phyloP scores from a whole-genome alignment of 2,113 vertebrate genomes.

The Microcebus ravelobensis region DNA sequence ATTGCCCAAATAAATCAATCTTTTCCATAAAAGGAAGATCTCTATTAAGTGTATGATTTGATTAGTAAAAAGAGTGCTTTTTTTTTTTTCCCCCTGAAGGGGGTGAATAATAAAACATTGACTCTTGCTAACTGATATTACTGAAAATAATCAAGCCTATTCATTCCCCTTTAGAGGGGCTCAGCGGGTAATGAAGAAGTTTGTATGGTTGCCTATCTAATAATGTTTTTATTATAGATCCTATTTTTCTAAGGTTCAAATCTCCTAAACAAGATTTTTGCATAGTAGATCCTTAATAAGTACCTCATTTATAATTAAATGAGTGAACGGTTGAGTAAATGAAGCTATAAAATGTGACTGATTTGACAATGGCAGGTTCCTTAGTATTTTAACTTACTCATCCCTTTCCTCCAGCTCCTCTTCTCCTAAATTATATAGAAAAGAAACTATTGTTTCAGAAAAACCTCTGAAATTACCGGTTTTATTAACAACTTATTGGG shows the following conservation, averaged over 20 bases:
- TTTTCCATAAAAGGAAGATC: neutral
- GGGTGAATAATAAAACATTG: neutral
- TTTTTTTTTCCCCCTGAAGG: neutral
- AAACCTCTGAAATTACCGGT: neutral
- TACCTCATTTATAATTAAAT: neutral
- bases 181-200: neutral
- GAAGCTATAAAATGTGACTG: neutral
- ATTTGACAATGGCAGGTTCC: neutral
- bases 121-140: neutral
- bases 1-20: neutral
- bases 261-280: neutral
- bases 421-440: neutral
- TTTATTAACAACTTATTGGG: slow-evolving; percentile 29
- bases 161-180: neutral
- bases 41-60: neutral
- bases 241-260: neutral
- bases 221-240: neutral
- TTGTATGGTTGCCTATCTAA: neutral
- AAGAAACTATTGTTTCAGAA: neutral
- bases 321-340: neutral
- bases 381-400: neutral
- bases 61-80: neutral
- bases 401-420: neutral
- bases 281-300: neutral
- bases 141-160: neutral